Evolutionary conservation across 2,797 vertebrate genomes (phyloP).

Genomic region (Hippoglossus hippoglossus): DNA sequence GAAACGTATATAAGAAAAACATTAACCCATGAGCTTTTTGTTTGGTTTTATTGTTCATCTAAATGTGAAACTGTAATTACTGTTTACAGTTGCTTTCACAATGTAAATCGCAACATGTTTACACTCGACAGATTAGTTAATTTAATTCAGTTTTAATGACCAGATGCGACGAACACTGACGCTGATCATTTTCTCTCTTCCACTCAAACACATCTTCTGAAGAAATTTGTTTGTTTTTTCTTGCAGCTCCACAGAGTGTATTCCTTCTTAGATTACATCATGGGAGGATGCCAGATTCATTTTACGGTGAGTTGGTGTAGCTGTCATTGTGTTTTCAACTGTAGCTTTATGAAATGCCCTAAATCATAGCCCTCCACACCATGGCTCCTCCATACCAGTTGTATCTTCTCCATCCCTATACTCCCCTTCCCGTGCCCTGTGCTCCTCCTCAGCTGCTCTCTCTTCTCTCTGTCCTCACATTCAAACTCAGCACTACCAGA

Average conservation of each 20-base stretch:
- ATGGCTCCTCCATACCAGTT: no score
- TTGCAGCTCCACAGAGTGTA: constrained; percentile 94
- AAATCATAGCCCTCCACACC: no score
- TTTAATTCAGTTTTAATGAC: constrained; percentile 53
- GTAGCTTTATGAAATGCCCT: constrained; percentile 27
- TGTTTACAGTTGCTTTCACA: background rate
- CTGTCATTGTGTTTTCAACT: constrained; percentile 29
- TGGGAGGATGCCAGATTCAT: constrained; percentile 98
- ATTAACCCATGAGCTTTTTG: background rate
- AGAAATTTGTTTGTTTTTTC: constrained; percentile 9
- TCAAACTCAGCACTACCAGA: no score
- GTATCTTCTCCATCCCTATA: no score
- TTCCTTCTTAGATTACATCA: constrained; percentile 98
- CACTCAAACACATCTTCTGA: constrained; percentile 17
- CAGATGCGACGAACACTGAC: constrained; percentile 28
- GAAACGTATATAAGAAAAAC: background rate
- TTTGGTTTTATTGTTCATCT: no score
- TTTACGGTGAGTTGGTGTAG: constrained; percentile 89
- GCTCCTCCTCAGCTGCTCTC: no score
- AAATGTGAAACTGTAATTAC: no score
- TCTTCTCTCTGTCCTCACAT: no score
- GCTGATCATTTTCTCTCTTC: background rate
- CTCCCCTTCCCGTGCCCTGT: no score
- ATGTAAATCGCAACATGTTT: constrained; percentile 9
- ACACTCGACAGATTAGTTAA: constrained; percentile 41